A percentile compares a stretch with the other conserved stretches of the same genome.
Conservation (phyloP, 2,113 vertebrate species). For the Tyto alba region DNA sequence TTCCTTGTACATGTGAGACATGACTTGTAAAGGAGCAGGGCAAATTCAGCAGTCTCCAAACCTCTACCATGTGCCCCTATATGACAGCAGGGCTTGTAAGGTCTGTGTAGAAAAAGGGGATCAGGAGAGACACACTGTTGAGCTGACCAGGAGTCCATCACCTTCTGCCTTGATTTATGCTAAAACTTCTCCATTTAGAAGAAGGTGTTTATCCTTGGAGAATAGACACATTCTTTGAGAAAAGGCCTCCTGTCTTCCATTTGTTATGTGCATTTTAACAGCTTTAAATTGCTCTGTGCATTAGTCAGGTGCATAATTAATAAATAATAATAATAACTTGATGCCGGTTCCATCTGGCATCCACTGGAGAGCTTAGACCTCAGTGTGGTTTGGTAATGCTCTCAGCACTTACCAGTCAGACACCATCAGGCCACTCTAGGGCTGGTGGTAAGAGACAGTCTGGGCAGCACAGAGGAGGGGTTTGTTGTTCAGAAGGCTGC, state of each 20-base stretch:
- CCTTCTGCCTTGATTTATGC: not conserved
- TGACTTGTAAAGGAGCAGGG: not conserved
- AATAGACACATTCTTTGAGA: not conserved
- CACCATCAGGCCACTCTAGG: slow-evolving; percentile 27
- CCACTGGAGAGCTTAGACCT: not conserved
- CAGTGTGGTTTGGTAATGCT: slow-evolving; percentile 22
- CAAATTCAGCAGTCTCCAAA: not conserved
- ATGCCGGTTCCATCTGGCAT: slow-evolving; percentile 35
- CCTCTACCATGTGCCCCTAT: accelerated
- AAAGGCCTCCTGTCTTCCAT: not conserved
- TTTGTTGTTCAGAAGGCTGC: not conserved
- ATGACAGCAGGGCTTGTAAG: not conserved
- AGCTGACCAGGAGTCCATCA: not conserved
- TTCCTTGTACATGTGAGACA: accelerated
- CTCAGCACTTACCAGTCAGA: slow-evolving; percentile 45
- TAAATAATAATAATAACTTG: slow-evolving; percentile 57
- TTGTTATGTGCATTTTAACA: slow-evolving; percentile 17
- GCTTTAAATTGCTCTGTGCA: slow-evolving; percentile 33
- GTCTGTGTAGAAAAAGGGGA: not conserved
- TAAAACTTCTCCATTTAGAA: not conserved
- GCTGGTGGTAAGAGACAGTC: slow-evolving; percentile 17
- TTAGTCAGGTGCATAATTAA: slow-evolving; percentile 61
- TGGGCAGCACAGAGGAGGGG: slow-evolving; percentile 5
- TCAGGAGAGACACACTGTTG: not conserved
- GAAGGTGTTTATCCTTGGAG: not conserved